Conservation (phyloP, 30 jellyfish, hydroid and myxozoan species). For the Phacellophora camtschatica region DNA sequence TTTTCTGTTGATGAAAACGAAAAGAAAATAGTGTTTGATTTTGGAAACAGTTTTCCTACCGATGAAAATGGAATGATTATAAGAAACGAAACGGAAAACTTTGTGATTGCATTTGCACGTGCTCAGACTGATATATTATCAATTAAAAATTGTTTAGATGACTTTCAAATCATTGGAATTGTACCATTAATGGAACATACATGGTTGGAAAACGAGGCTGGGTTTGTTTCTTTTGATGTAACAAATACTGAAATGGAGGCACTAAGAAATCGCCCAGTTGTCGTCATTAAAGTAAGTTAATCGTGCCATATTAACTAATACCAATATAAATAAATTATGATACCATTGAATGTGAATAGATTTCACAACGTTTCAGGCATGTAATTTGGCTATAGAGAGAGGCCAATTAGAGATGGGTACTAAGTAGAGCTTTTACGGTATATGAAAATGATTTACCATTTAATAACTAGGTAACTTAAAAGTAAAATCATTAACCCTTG, state of each 20-base stretch:
- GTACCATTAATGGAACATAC: constrained; percentile 1
- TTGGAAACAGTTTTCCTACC: constrained; percentile 43
- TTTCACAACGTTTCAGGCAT: no score
- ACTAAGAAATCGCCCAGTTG: not conserved
- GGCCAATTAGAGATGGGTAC: no score
- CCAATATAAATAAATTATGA: no score
- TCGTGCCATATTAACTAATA: no score
- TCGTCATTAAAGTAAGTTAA: constrained; percentile 19
- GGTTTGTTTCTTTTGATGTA: constrained; percentile 2
- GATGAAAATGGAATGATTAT: not conserved
- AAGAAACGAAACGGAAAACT: not conserved
- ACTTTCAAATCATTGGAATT: not conserved
- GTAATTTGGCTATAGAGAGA: no score
- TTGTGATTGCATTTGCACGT: not conserved
- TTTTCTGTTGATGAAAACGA: constrained; percentile 4
- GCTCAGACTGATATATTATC: not conserved
- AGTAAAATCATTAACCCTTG: no score
- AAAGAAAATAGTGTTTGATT: constrained; percentile 13
- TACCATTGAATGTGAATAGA: no score
- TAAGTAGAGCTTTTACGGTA: no score
- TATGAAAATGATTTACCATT: no score
- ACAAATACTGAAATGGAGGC: not conserved
- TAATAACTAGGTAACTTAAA: no score
- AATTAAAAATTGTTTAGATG: not conserved
- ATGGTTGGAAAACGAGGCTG: constrained; percentile 39